These are phyloP conservation scores for Drosophila nasuta DNA, from an alignment of 1,140 invertebrate species.

Conservation along the genomic window DNA sequence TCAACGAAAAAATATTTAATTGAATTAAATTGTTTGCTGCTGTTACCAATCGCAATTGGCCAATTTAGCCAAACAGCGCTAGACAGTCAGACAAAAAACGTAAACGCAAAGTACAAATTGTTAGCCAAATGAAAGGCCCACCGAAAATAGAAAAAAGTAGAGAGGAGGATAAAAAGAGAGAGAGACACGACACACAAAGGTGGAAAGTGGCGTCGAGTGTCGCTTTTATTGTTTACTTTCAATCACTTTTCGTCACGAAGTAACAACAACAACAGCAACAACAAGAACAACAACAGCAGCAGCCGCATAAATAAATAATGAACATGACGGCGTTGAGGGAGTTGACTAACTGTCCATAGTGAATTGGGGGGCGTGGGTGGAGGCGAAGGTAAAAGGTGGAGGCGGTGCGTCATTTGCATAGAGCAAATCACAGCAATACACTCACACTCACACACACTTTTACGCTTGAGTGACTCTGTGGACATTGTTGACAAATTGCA, in stretches of 20 bases:
- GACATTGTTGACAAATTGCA: conserved; percentile 84
- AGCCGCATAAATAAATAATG: conserved; percentile 64
- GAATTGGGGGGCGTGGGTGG: conserved; percentile 10
- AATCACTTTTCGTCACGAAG: conserved; percentile 85
- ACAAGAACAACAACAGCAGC: conserved; percentile 43
- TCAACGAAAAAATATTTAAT: conserved; percentile 82
- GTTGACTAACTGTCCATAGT: conserved; percentile 30
- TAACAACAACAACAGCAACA: conserved; percentile 51
- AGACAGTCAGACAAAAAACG: conserved; percentile 28
- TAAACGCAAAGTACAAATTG: conserved; percentile 75
- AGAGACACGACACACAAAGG: conserved; percentile 49
- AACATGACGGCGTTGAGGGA: conserved; percentile 18
- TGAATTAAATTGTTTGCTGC: conserved; percentile 84
- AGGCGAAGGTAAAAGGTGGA: conserved; percentile 6
- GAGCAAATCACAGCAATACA: conserved; percentile 50
- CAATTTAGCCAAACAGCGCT: conserved; percentile 72
- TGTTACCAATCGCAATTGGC: conserved; percentile 83
- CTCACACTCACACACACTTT: conserved; percentile 12
- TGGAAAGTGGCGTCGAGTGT: conserved; percentile 78
- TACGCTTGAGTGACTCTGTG: conserved; percentile 70
- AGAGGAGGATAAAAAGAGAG: conserved; percentile 18
- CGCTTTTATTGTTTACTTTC: conserved; percentile 84
- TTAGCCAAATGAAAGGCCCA: conserved; percentile 73
- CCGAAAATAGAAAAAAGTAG: conserved; percentile 11
- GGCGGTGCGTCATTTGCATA: conserved; percentile 64